These are phyloP conservation scores for Enteromius treurensis DNA, from an alignment of 2,797 vertebrate species.

Conservation along the genomic window DNA sequence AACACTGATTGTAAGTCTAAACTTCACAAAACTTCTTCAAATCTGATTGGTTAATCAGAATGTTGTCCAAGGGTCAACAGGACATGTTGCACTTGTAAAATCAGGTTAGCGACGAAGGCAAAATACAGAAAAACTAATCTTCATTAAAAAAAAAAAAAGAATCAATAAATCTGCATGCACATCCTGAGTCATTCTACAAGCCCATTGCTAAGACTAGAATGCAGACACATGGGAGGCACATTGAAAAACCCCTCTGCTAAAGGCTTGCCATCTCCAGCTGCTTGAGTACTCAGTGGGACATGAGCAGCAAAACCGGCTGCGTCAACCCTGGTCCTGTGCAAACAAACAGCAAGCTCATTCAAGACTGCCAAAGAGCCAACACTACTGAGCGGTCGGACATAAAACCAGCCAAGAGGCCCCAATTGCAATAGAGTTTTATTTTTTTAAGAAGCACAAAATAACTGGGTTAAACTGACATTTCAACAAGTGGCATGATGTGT, in stretches of 20 bases:
- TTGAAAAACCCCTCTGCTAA: slow-evolving; percentile 47
- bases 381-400: slow-evolving; percentile 19
- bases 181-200: slow-evolving; percentile 11
- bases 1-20: no score
- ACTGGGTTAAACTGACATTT: slow-evolving; percentile 11
- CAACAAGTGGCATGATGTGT: not conserved
- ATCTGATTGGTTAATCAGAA: no score
- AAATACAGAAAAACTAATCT: not conserved
- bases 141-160: not conserved
- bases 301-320: slow-evolving; percentile 35
- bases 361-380: slow-evolving; percentile 45
- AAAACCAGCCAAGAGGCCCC: slow-evolving; percentile 18
- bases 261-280: slow-evolving; percentile 54
- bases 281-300: slow-evolving; percentile 36
- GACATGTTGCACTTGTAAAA: no score
- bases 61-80: no score
- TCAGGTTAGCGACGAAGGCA: no score
- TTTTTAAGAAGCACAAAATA: slow-evolving; percentile 19
- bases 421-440: slow-evolving; percentile 21
- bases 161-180: not conserved
- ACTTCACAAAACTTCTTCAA: no score
- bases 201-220: slow-evolving; percentile 1
- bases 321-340: slow-evolving; percentile 43
- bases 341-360: slow-evolving; percentile 54
- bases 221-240: slow-evolving; percentile 5